A percentile compares a stretch with the other conserved stretches of the same genome.
phyloP scores from a whole-genome alignment of 2,797 vertebrate species.

The Sebastes variabilis region DNA sequence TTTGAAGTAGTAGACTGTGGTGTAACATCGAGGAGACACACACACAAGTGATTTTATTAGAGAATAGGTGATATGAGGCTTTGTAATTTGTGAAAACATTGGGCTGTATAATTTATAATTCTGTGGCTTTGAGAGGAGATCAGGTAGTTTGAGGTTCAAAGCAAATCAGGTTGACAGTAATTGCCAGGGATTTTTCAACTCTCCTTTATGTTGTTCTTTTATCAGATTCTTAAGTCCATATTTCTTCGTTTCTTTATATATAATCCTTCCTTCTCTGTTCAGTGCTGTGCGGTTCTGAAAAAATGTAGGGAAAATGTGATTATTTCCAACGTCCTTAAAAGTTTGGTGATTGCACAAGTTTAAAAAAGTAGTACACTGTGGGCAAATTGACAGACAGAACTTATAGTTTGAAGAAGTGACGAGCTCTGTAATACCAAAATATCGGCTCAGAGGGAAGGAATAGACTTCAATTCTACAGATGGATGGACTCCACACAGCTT shows the following conservation, averaged over 20 bases:
- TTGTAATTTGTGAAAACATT: slow-evolving; percentile 87
- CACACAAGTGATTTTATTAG: slow-evolving; percentile 52
- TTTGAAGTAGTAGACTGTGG: not conserved
- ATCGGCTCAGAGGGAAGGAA: slow-evolving; percentile 5
- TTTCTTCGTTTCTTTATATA: slow-evolving; percentile 35
- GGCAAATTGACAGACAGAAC: not conserved
- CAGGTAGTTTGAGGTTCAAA: slow-evolving; percentile 60
- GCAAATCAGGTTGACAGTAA: slow-evolving; percentile 47
- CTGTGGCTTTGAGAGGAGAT: slow-evolving; percentile 79
- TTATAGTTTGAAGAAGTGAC: not conserved
- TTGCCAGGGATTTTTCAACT: slow-evolving; percentile 88
- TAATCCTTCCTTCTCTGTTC: slow-evolving; percentile 8
- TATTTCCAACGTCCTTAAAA: slow-evolving; percentile 22
- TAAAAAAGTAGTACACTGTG: not conserved
- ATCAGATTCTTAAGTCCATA: slow-evolving; percentile 42
- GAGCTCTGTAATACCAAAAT: slow-evolving; percentile 1
- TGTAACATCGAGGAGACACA: not conserved
- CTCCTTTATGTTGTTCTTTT: slow-evolving; percentile 72
- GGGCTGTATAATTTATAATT: slow-evolving; percentile 57
- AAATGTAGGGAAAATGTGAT: slow-evolving; percentile 5
- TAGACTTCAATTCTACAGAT: not conserved
- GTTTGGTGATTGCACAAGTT: slow-evolving; percentile 3
- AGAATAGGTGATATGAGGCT: slow-evolving; percentile 82
- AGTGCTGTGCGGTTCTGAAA: not conserved
- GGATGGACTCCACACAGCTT: slow-evolving; percentile 1